These are phyloP conservation scores for Barnardius zonarius DNA, from an alignment of 2,113 vertebrate genomes.

Conservation along the genomic window DNA sequence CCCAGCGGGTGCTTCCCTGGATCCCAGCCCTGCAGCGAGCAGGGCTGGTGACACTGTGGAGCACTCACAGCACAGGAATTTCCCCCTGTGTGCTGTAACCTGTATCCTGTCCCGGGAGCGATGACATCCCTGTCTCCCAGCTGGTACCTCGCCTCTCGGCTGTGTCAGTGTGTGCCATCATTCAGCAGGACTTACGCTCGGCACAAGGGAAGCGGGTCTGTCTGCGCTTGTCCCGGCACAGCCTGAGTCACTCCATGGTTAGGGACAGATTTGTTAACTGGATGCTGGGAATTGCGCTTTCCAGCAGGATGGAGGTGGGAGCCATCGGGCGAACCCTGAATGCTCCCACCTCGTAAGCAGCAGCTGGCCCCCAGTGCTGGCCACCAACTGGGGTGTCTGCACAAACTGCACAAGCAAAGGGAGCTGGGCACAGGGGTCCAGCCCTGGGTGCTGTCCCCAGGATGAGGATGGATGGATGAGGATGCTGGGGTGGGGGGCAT, in stretches of 20 bases:
- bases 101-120: not conserved
- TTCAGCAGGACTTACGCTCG: not conserved
- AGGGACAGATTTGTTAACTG: not conserved
- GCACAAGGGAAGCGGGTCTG: constrained; percentile 1
- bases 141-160: not conserved
- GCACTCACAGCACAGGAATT: not conserved
- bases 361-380: rapidly evolving
- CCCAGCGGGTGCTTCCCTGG: rapidly evolving
- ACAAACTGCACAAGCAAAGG: not conserved
- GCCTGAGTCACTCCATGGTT: constrained; percentile 28
- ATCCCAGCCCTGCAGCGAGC: not conserved
- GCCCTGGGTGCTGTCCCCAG: not conserved
- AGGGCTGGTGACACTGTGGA: not conserved
- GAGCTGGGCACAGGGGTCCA: rapidly evolving
- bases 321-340: not conserved
- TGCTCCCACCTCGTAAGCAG: not conserved
- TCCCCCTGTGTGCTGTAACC: not conserved
- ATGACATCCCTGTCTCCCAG: not conserved
- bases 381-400: rapidly evolving
- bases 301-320: not conserved
- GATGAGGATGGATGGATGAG: rapidly evolving
- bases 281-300: not conserved
- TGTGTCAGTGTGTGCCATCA: rapidly evolving
- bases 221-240: not conserved
- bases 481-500: not conserved